phyloP scores from a whole-genome alignment of 35 echinoderm and acorn worm species.

The Heliocidaris tuberculata region DNA sequence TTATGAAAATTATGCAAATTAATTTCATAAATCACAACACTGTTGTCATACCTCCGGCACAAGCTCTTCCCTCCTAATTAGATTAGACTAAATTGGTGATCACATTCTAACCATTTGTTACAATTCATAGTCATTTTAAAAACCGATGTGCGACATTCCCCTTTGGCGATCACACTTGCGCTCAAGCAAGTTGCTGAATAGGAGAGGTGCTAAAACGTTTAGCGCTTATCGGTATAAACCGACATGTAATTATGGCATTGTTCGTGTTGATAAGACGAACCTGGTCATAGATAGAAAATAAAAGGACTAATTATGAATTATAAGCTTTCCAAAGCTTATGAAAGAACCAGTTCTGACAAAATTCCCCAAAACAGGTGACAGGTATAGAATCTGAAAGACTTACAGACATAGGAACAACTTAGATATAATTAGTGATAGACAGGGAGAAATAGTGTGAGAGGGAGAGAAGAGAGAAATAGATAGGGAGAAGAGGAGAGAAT shows the following conservation, averaged over 20 bases:
- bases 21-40: not conserved
- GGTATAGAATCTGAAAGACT: too few species aligned
- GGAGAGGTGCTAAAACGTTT: constrained; percentile 28
- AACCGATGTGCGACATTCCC: not conserved
- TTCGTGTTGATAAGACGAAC: not conserved
- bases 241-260: not conserved
- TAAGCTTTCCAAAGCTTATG: too few species aligned
- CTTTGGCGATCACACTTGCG: not conserved
- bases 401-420: too few species aligned
- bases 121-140: not conserved
- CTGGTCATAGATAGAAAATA: too few species aligned
- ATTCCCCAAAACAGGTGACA: too few species aligned
- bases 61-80: not conserved
- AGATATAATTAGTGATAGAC: too few species aligned
- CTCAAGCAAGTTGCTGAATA: not conserved
- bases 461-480: too few species aligned
- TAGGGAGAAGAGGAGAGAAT: too few species aligned
- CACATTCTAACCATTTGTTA: not conserved
- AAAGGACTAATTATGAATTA: too few species aligned
- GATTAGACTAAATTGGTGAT: not conserved
- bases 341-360: too few species aligned
- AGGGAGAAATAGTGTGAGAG: too few species aligned
- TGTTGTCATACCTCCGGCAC: not conserved
- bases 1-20: not conserved
- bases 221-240: not conserved